phyloP scores from a whole-genome alignment of 2,113 vertebrate species.

The Ploceus nigricollis region DNA sequence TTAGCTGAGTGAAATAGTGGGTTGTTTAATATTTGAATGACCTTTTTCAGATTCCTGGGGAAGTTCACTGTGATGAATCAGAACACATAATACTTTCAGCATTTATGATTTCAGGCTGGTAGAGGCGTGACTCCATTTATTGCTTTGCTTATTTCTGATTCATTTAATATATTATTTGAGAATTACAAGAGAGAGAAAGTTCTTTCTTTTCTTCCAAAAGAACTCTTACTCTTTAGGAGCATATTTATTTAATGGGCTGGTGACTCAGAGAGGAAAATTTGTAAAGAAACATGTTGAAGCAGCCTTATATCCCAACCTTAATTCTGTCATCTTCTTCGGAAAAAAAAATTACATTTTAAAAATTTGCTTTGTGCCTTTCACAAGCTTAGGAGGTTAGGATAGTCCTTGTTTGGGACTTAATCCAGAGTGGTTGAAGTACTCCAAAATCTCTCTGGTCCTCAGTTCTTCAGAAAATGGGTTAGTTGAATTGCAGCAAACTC shows the following conservation, averaged over 20 bases:
- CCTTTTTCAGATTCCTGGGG: neutral
- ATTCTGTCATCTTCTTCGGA: neutral
- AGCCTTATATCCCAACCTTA: neutral
- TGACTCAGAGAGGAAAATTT: neutral
- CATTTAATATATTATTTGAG: neutral
- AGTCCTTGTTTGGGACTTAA: neutral
- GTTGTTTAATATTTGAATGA: neutral
- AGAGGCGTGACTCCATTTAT: neutral
- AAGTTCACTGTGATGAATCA: constrained; percentile 13
- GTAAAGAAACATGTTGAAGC: neutral
- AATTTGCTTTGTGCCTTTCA: neutral
- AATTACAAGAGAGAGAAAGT: neutral
- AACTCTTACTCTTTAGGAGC: neutral
- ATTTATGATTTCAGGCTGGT: neutral
- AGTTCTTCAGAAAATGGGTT: neutral
- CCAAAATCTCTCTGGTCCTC: neutral
- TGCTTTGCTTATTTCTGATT: constrained; percentile 13
- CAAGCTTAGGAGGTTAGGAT: neutral
- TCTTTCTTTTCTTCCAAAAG: neutral
- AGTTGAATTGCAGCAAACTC: neutral
- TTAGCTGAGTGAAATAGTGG: neutral
- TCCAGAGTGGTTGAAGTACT: neutral
- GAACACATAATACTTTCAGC: neutral
- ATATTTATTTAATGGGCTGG: neutral
- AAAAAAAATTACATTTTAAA: neutral